A percentile compares a stretch with the other conserved stretches of the same genome.
phyloP scores from a whole-genome alignment of 2,113 vertebrate genomes.

The Calidris pugnax region DNA sequence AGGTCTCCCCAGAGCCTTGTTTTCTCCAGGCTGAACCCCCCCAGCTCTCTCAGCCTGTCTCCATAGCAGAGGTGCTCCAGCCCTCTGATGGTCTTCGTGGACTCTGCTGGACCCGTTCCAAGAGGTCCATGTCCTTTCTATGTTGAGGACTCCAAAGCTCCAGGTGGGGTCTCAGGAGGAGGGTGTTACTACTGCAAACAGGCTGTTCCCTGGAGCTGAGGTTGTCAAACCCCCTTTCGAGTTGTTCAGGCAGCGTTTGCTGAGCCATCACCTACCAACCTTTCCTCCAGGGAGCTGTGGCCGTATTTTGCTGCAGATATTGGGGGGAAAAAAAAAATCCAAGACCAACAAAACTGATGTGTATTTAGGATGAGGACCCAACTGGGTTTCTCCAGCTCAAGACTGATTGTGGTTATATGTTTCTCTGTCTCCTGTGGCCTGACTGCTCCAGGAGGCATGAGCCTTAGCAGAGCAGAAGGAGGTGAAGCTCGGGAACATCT shows the following conservation, averaged over 20 bases:
- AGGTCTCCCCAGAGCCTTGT: too few species aligned
- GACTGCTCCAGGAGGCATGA: background rate
- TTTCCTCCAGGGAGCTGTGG: background rate
- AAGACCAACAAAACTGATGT: background rate
- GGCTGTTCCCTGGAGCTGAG: background rate
- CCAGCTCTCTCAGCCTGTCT: too few species aligned
- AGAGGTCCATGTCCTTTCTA: too few species aligned
- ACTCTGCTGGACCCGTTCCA: too few species aligned
- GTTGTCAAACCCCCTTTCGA: too few species aligned
- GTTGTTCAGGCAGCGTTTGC: background rate
- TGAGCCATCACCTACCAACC: background rate
- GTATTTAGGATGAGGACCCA: background rate
- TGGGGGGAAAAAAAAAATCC: background rate
- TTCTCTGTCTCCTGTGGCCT: background rate
- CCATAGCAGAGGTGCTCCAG: too few species aligned
- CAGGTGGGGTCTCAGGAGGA: too few species aligned
- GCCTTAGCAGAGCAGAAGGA: background rate
- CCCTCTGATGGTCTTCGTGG: too few species aligned
- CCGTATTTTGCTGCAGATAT: background rate
- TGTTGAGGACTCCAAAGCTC: too few species aligned
- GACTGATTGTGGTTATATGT: fast-evolving
- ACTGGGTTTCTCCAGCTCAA: background rate
- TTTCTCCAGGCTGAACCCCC: too few species aligned
- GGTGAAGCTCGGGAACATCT: background rate
- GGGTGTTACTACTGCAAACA: background rate